Evolutionary conservation across 2,888 invertebrate genomes (phyloP).

Genomic region (Holacanthella duospinosa): DNA sequence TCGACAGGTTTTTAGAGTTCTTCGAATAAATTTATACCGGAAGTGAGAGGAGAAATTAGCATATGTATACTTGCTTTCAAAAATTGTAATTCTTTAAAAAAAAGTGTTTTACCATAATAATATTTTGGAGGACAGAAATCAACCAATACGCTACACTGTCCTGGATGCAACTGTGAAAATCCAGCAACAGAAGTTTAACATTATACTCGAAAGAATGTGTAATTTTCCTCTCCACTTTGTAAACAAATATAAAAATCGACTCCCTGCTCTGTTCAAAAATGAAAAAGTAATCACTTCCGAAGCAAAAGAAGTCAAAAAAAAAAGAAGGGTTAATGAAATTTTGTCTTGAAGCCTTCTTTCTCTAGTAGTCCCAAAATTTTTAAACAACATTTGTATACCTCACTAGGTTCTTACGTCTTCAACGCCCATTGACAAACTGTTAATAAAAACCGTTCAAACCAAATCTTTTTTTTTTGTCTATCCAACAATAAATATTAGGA

Average conservation of each 20-base stretch:
- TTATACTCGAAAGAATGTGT: conserved; percentile 1
- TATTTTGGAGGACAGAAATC: too few species aligned
- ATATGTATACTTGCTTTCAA: too few species aligned
- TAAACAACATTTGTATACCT: too few species aligned
- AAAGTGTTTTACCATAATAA: too few species aligned
- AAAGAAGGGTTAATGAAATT: conserved; percentile 2
- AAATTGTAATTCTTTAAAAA: too few species aligned
- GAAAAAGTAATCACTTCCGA: neutral
- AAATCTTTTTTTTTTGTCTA: neutral
- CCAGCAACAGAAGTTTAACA: too few species aligned
- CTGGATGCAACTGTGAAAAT: too few species aligned
- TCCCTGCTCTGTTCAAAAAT: neutral
- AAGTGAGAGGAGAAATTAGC: too few species aligned
- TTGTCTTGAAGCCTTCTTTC: neutral
- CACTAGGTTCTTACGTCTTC: neutral
- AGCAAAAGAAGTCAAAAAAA: neutral
- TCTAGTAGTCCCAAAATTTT: neutral
- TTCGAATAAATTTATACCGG: too few species aligned
- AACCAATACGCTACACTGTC: too few species aligned
- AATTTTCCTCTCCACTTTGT: conserved; percentile 4
- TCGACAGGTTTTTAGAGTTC: too few species aligned
- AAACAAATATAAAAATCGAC: neutral
- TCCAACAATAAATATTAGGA: neutral
- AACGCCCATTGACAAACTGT: neutral
- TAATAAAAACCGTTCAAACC: conserved; percentile 1